A percentile compares a stretch with the other conserved stretches of the same genome.
Evolutionary conservation across 2,113 vertebrate genomes (phyloP).

Genomic region (Cheilinus undulatus): DNA sequence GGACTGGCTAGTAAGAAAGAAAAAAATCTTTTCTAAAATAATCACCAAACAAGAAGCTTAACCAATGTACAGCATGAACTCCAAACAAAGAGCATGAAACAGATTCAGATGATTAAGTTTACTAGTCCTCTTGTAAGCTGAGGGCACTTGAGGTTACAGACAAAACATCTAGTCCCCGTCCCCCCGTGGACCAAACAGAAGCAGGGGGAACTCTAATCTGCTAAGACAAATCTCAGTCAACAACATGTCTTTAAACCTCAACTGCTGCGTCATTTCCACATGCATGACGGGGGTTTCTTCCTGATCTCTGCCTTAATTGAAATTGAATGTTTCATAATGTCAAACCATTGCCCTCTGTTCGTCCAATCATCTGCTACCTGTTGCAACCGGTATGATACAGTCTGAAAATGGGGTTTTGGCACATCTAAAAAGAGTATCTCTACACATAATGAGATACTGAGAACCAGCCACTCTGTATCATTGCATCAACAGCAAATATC

Average conservation of each 20-base stretch:
- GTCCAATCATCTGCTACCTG: not conserved
- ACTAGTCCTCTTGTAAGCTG: constrained; percentile 10
- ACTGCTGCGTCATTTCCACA: constrained; percentile 24
- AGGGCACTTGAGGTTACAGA: constrained; percentile 31
- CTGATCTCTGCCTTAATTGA: not conserved
- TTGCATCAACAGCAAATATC: no score
- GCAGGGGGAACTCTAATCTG: constrained; percentile 23
- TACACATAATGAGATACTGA: no score
- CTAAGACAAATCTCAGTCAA: constrained; percentile 22
- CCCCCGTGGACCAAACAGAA: constrained; percentile 25
- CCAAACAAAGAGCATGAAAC: constrained; percentile 48
- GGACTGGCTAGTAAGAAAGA: constrained; percentile 1
- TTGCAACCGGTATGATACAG: not conserved
- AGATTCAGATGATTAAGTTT: constrained; percentile 38
- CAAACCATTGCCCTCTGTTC: not conserved
- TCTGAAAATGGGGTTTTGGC: not conserved
- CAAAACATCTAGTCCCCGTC: not conserved
- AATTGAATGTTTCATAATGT: not conserved
- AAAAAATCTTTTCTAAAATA: constrained; percentile 43
- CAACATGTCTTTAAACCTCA: constrained; percentile 2
- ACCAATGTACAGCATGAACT: constrained; percentile 56
- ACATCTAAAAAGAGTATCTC: no score
- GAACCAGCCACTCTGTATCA: no score
- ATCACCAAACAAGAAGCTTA: constrained; percentile 65
- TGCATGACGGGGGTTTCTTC: constrained; percentile 1